These are phyloP conservation scores for Sternarchorhynchus goeldii DNA, from an alignment of 2,797 vertebrate species.

Conservation along the genomic window DNA sequence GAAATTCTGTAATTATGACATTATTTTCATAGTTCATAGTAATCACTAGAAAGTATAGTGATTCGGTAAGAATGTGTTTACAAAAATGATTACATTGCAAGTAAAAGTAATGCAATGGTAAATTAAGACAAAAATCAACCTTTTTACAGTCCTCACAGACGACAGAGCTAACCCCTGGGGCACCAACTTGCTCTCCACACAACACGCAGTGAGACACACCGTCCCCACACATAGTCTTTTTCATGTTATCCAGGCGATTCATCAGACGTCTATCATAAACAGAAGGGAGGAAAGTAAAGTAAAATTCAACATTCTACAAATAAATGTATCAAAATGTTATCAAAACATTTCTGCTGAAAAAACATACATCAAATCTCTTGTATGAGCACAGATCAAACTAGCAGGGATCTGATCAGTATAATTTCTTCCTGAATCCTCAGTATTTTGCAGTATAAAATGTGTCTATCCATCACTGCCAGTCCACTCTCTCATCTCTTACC, in stretches of 20 bases:
- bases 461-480: neutral
- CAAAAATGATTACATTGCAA: too few relatives aligned
- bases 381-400: too few relatives aligned
- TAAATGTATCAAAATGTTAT: neutral
- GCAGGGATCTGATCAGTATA: neutral
- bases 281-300: slow-evolving; percentile 1
- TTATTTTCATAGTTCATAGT: too few relatives aligned
- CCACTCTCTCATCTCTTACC: slow-evolving; percentile 72
- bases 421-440: neutral
- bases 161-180: slow-evolving; percentile 82
- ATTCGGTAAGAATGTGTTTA: too few relatives aligned
- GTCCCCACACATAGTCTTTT: slow-evolving; percentile 89
- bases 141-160: slow-evolving; percentile 99
- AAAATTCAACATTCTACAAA: neutral
- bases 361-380: neutral
- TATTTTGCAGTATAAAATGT: neutral
- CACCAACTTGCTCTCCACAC: slow-evolving; percentile 91
- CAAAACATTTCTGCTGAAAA: neutral
- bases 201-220: slow-evolving; percentile 92
- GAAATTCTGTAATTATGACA: too few relatives aligned
- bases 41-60: too few relatives aligned
- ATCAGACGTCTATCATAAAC: slow-evolving; percentile 83
- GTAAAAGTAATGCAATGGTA: neutral
- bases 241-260: slow-evolving; percentile 92
- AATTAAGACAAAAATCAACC: slow-evolving; percentile 68